These are phyloP conservation scores for Athalia cordata DNA, from an alignment of 2,888 invertebrate species.

Conservation along the genomic window DNA sequence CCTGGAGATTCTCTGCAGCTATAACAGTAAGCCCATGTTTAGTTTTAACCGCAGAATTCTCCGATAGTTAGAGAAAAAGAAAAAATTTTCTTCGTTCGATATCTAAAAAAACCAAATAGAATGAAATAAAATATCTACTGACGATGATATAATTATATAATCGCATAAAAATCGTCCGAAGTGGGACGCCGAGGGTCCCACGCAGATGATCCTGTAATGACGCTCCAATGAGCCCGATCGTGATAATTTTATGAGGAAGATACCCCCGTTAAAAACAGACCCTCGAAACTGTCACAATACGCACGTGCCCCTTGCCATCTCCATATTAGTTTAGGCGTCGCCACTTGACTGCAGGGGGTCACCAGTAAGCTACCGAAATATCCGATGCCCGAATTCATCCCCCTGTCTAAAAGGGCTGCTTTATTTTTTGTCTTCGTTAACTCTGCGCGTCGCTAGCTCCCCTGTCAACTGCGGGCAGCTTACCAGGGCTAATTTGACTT, in stretches of 20 bases:
- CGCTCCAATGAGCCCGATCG: conserved; percentile 63
- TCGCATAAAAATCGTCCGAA: not conserved
- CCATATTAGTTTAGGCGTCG: not conserved
- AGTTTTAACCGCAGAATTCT: not conserved
- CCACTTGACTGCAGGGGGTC: conserved; percentile 42
- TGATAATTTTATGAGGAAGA: conserved; percentile 57
- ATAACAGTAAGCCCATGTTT: not conserved
- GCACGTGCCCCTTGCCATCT: conserved; percentile 54
- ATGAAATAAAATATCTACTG: not conserved
- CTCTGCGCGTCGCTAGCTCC: not conserved
- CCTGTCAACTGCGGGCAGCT: not conserved
- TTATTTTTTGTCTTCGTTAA: conserved; percentile 13
- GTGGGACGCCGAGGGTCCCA: conserved; percentile 57
- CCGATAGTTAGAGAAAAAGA: not conserved
- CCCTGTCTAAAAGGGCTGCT: conserved; percentile 22
- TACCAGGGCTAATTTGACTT: conserved; percentile 32
- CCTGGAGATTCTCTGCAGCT: not conserved
- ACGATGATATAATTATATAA: not conserved
- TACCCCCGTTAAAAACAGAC: conserved; percentile 55
- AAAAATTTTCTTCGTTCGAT: no score
- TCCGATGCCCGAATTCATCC: not conserved
- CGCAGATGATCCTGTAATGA: conserved; percentile 64
- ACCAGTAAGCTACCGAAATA: conserved; percentile 12
- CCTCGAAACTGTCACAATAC: conserved; percentile 67
- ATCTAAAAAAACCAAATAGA: not conserved